phyloP scores from a whole-genome alignment of 2,888 invertebrate genomes.

The Leptarthrus brevirostris region DNA sequence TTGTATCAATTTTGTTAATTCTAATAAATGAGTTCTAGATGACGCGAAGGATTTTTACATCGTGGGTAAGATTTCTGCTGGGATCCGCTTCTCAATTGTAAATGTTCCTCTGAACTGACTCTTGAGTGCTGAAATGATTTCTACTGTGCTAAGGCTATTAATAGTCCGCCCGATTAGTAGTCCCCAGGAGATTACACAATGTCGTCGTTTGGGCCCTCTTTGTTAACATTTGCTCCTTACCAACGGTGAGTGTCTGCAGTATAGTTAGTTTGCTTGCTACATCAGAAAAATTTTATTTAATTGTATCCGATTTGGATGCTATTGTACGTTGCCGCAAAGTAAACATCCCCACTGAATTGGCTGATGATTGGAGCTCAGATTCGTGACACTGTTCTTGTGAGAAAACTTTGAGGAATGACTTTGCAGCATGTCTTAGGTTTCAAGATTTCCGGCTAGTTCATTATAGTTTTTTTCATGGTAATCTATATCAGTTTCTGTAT shows the following conservation, averaged over 20 bases:
- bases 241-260: neutral
- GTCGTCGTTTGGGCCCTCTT: slow-evolving; percentile 43
- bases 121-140: neutral
- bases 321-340: neutral
- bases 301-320: neutral
- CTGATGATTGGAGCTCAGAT: slow-evolving; percentile 48
- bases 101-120: too few relatives aligned
- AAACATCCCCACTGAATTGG: slow-evolving; percentile 46
- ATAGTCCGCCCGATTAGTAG: slow-evolving; percentile 50
- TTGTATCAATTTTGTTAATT: slow-evolving; percentile 53
- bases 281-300: slow-evolving; percentile 22
- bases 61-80: neutral
- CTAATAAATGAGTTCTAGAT: slow-evolving; percentile 52
- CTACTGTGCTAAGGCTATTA: neutral
- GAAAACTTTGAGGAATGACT: slow-evolving; percentile 11
- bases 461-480: too few relatives aligned
- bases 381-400: slow-evolving; percentile 42
- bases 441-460: too few relatives aligned
- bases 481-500: too few relatives aligned
- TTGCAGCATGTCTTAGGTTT: too few relatives aligned
- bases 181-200: slow-evolving; percentile 52
- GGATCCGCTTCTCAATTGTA: neutral
- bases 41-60: slow-evolving; percentile 48
- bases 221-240: neutral
- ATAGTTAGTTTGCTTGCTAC: neutral